Percentiles rank a stretch among this genome's conserved stretches.
Conservation (phyloP, 2,113 vertebrate species). For the Tiliqua scincoides region DNA sequence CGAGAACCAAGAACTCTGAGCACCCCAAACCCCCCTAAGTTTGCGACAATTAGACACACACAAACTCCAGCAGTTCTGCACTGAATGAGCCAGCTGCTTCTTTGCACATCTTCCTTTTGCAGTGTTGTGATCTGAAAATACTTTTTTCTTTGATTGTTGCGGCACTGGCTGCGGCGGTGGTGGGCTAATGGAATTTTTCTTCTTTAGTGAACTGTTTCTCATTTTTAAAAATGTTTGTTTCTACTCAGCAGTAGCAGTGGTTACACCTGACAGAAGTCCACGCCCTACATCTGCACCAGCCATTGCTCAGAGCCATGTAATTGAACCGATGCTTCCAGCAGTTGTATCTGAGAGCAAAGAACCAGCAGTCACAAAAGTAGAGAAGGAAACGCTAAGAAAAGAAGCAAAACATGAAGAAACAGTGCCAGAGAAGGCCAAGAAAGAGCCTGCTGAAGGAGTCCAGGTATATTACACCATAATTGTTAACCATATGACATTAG, state of each 20-base stretch:
- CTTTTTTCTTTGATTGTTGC: slow-evolving; percentile 17
- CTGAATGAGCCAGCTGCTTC: slow-evolving; percentile 64
- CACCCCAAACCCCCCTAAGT: too few species aligned
- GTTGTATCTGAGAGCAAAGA: slow-evolving; percentile 60
- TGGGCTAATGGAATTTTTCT: neutral
- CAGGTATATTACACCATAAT: slow-evolving; percentile 77
- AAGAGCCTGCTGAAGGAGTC: slow-evolving; percentile 72
- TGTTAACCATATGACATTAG: neutral
- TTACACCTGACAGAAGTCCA: slow-evolving; percentile 87
- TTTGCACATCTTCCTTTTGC: slow-evolving; percentile 53
- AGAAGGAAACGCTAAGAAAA: slow-evolving; percentile 71
- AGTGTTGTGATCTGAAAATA: slow-evolving; percentile 38
- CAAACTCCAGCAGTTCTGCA: neutral
- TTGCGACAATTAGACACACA: too few species aligned
- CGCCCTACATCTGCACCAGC: slow-evolving; percentile 93
- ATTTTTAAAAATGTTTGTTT: neutral
- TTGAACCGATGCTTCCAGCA: slow-evolving; percentile 68
- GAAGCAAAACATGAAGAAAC: slow-evolving; percentile 78
- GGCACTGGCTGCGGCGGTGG: neutral
- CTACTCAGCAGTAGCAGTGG: slow-evolving; percentile 75
- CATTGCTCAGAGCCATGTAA: slow-evolving; percentile 84
- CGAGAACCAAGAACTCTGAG: too few species aligned
- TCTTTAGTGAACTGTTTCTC: too few species aligned
- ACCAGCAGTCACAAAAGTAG: slow-evolving; percentile 38
- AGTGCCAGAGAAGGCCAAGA: slow-evolving; percentile 64